Percentiles rank a stretch among this genome's conserved stretches.
These are phyloP conservation scores for Sarotherodon lohbergeri DNA, from an alignment of 2,113 vertebrate species.

Conservation along the genomic window DNA sequence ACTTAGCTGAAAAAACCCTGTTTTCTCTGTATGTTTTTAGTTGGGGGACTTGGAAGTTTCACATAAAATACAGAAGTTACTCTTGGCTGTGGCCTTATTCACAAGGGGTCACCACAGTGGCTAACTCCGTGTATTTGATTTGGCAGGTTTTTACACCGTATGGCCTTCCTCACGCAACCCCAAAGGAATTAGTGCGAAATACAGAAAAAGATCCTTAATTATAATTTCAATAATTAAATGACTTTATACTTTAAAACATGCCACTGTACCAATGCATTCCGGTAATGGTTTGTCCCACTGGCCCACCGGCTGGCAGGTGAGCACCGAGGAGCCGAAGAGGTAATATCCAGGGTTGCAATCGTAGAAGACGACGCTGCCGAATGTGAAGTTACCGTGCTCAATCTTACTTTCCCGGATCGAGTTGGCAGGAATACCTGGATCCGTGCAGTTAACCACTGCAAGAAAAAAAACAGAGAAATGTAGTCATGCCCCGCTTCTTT, in stretches of 20 bases:
- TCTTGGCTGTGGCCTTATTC: not conserved
- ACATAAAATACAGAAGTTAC: not conserved
- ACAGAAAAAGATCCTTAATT: not conserved
- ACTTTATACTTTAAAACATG: not conserved
- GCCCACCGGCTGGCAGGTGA: conserved; percentile 90
- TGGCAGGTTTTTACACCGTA: not conserved
- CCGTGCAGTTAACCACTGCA: conserved; percentile 93
- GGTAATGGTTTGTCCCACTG: conserved; percentile 96
- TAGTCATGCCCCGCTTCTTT: not conserved
- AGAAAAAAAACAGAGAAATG: not conserved
- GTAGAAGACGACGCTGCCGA: conserved; percentile 94
- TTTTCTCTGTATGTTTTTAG: not conserved
- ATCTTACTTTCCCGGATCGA: conserved; percentile 98
- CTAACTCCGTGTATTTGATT: not conserved
- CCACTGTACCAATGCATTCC: conserved; percentile 90
- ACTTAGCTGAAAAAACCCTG: not conserved
- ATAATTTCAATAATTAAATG: not conserved
- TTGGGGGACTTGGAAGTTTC: not conserved
- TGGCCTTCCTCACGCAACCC: not conserved
- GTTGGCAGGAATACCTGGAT: conserved; percentile 94
- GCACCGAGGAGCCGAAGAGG: conserved; percentile 92
- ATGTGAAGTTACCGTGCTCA: conserved; percentile 95
- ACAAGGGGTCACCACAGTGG: not conserved
- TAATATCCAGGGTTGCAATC: conserved; percentile 96
- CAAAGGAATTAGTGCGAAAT: not conserved